These are phyloP conservation scores for Zygogramma bicolorata DNA, from an alignment of 2,888 invertebrate species.

Conservation along the genomic window DNA sequence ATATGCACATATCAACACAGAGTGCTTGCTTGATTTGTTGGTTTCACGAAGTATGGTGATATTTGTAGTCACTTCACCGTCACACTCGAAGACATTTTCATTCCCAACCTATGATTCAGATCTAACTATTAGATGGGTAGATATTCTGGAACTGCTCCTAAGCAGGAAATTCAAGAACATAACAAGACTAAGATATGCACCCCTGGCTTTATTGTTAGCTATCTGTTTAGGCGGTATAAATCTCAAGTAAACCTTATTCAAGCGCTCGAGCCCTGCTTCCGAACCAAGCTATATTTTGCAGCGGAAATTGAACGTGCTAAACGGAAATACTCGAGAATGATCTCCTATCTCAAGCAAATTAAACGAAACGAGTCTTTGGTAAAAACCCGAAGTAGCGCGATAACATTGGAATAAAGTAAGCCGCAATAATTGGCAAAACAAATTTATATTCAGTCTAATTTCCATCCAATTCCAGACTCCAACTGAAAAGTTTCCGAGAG, in stretches of 20 bases:
- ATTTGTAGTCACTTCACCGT: no score
- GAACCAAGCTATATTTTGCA: neutral
- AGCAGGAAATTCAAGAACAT: no score
- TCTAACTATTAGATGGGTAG: no score
- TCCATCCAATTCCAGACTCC: conserved; percentile 19
- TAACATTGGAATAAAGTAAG: conserved; percentile 20
- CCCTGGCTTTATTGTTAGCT: no score
- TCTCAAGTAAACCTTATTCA: neutral
- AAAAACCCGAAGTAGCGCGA: conserved; percentile 17
- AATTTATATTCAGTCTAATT: conserved; percentile 30
- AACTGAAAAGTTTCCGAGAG: conserved; percentile 13
- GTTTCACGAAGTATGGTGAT: no score
- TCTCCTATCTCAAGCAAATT: conserved; percentile 17
- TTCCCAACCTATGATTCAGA: no score
- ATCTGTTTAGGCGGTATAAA: neutral
- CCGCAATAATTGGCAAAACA: conserved; percentile 28
- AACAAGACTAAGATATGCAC: neutral
- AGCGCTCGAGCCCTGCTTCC: neutral
- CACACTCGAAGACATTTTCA: no score
- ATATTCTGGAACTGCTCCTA: no score
- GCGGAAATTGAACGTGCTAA: neutral
- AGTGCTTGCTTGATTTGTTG: no score
- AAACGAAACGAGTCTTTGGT: conserved; percentile 6
- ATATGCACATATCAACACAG: no score
- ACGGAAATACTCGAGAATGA: conserved; percentile 8